Conservation (phyloP, 1,140 invertebrate genomes). For the Microplitis mediator region DNA sequence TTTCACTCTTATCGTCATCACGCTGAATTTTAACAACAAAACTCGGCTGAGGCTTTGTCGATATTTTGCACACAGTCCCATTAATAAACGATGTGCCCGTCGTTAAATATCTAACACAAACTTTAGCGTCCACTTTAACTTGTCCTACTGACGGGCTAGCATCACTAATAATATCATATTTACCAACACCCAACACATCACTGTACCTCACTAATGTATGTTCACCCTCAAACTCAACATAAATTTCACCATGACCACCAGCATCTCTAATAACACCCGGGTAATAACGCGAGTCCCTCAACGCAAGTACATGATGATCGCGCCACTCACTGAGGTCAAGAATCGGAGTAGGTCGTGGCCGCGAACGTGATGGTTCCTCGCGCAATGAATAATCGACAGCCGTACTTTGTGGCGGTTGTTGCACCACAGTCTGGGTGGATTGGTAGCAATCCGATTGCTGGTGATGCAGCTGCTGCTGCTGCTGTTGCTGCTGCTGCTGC, state of each 20-base stretch:
- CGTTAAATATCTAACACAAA: constrained; percentile 67
- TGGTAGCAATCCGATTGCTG: constrained; percentile 38
- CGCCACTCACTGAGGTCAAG: constrained; percentile 90
- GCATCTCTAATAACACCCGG: constrained; percentile 74
- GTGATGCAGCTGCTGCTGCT: constrained; percentile 36
- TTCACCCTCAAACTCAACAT: constrained; percentile 62
- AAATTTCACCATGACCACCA: constrained; percentile 49
- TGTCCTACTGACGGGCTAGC: constrained; percentile 85
- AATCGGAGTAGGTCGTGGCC: constrained; percentile 47
- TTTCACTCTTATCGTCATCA: constrained; percentile 56
- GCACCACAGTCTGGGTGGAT: constrained; percentile 52
- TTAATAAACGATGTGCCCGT: constrained; percentile 77
- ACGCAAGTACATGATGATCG: constrained; percentile 87
- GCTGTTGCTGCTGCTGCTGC: constrained; percentile 15
- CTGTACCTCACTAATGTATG: constrained; percentile 69
- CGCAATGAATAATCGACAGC: constrained; percentile 68
- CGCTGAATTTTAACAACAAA: constrained; percentile 77
- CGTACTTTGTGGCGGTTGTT: constrained; percentile 64
- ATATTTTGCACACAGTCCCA: constrained; percentile 78
- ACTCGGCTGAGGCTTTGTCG: constrained; percentile 69
- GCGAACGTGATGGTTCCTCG: constrained; percentile 51
- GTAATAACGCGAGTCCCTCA: constrained; percentile 79
- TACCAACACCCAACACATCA: constrained; percentile 77
- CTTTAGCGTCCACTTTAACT: constrained; percentile 70
- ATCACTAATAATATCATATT: constrained; percentile 90